phyloP scores from a whole-genome alignment of 2,113 vertebrate genomes.

The Caracal caracal region DNA sequence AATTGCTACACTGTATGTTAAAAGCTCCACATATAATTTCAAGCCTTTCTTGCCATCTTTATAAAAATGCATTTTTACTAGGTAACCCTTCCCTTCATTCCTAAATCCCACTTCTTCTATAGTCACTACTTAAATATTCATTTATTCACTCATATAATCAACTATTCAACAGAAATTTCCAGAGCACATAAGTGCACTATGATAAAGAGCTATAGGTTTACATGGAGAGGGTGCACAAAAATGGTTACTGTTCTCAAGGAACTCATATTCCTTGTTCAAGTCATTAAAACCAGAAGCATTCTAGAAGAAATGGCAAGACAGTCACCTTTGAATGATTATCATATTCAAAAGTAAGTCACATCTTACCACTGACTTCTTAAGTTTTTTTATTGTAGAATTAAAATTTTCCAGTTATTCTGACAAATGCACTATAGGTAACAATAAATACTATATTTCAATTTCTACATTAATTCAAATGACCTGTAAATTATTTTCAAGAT shows the following conservation, averaged over 20 bases:
- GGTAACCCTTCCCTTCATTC: not conserved
- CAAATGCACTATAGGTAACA: not conserved
- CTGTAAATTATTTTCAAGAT: conserved; percentile 2
- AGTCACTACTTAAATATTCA: not conserved
- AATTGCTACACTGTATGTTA: not conserved
- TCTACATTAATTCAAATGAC: not conserved
- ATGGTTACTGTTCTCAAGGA: not conserved
- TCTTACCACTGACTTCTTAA: not conserved
- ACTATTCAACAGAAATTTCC: not conserved
- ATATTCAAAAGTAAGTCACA: not conserved
- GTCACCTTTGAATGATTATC: not conserved
- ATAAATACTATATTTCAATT: not conserved
- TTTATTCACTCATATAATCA: not conserved
- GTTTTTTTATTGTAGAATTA: not conserved
- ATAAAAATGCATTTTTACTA: conserved; percentile 11
- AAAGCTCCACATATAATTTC: not conserved
- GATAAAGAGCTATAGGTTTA: not conserved
- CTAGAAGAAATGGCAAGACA: not conserved
- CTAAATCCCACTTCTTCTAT: not conserved
- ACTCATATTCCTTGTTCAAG: not conserved
- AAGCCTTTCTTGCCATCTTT: not conserved
- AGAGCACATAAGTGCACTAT: not conserved
- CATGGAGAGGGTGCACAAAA: not conserved
- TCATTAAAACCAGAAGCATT: not conserved
- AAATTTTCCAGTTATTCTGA: not conserved